Evolutionary conservation across 2,113 vertebrate species (phyloP).

Genomic region (Micronycteris hirsuta): DNA sequence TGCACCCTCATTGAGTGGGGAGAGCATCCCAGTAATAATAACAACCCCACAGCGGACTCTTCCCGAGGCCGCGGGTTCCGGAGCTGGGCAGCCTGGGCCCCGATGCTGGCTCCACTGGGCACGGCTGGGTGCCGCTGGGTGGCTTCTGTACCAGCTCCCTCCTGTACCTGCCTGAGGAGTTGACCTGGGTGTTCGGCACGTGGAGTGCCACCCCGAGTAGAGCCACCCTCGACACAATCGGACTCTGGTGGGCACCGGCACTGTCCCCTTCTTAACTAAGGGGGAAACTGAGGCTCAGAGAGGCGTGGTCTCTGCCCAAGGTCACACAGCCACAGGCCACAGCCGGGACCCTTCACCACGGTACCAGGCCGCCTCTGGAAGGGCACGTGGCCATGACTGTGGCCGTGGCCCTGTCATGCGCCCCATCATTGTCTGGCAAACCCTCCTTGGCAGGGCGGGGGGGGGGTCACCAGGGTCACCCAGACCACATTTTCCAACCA

Average conservation of each 20-base stretch:
- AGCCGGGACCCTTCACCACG: no score
- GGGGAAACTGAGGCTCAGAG: no score
- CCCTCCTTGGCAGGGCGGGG: not conserved
- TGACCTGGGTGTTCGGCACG: no score
- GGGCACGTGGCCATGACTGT: fast-evolving
- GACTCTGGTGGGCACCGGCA: not conserved
- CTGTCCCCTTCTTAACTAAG: not conserved
- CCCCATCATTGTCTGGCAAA: not conserved
- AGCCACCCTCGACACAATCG: fast-evolving
- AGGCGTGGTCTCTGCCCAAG: not conserved
- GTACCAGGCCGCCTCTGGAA: not conserved
- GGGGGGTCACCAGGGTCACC: not conserved
- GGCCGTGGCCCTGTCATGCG: fast-evolving
- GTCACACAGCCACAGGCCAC: not conserved
- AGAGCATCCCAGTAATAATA: no score
- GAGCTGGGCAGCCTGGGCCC: not conserved
- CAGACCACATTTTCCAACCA: not conserved
- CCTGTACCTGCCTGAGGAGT: fast-evolving
- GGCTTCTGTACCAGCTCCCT: not conserved
- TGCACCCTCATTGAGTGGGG: not conserved
- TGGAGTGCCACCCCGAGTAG: fast-evolving
- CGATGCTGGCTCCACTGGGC: fast-evolving
- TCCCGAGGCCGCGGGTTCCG: not conserved
- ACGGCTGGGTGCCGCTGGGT: not conserved
- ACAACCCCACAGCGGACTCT: fast-evolving